Evolutionary conservation across 2,888 invertebrate species (phyloP), one percentile per base, ranked within the genome.

Genomic region (Ornithoptera alexandrae): DNA sequence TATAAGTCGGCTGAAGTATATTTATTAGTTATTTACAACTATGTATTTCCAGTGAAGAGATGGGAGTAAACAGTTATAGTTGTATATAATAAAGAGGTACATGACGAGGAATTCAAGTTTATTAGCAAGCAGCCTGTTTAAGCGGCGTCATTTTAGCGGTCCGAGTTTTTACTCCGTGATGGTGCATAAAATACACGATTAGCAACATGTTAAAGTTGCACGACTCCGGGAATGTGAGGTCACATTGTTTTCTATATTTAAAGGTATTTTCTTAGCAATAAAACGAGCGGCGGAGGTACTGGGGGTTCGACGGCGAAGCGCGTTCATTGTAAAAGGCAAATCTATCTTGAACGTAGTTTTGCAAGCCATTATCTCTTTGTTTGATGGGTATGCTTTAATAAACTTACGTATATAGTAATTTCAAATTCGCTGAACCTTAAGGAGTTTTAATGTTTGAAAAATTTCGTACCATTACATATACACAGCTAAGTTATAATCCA

Each of bases 141-240:
- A 22, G 12, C 57, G 22, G 81, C 82, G 77, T 68, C 74, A 79
- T 84, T 79, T 88, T 87, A 88, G 76, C 75, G 79, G 76, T 74
- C 71, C 76, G 68, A 77, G 77, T 76, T 79, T 75, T 71, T 70
- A 78, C 77, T 84, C 75, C 90, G 89, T 90, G 90, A 81, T 85
- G 84, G 76, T 79, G 90, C 90, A 90, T 90, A 87, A 85, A 79
- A 74, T 76, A 74, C 78, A 72, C 86, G 86, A 90, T 89, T 90
- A 88, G 86, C 87, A 83, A 83, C 82, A 80, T 79, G 80, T 78
- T 80, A 81, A 82, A 84, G 80, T 81, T 78, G 81, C 79, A 81
- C 79, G 76, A 74, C 79, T 81, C 75, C 74, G 81, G 81, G 85
- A 83, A 84, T 85, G 83, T 79, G 75, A 78, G 79, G 78, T 78